A percentile compares a stretch with the other conserved stretches of the same genome.
Conservation (phyloP, 2,888 invertebrate genomes). For the Axea sp. region DNA sequence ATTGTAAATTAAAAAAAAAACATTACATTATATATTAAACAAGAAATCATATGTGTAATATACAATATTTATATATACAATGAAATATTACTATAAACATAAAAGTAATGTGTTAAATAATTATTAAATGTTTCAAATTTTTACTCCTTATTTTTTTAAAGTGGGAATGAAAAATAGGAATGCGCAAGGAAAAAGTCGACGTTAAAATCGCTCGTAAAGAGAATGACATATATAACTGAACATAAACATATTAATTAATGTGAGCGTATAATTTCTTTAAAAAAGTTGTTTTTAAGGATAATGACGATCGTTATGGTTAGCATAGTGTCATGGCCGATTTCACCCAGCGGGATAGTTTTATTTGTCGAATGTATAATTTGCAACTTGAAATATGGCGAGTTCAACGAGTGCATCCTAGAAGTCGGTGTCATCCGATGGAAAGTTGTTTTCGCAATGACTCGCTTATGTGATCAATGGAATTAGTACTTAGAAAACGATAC, state of each 20-base stretch:
- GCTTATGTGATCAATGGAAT: slow-evolving; percentile 10
- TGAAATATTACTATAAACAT: too few relatives aligned
- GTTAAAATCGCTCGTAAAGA: slow-evolving; percentile 23
- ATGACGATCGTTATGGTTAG: slow-evolving; percentile 40
- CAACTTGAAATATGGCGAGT: slow-evolving; percentile 24
- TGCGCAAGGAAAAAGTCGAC: slow-evolving; percentile 16
- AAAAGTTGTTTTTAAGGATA: slow-evolving; percentile 53
- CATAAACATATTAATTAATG: slow-evolving; percentile 49
- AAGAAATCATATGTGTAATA: too few relatives aligned
- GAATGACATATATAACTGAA: slow-evolving; percentile 15
- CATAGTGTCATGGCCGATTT: slow-evolving; percentile 58
- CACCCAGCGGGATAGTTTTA: slow-evolving; percentile 27
- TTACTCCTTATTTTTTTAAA: too few relatives aligned
- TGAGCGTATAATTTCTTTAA: slow-evolving; percentile 32
- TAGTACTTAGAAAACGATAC: neutral
- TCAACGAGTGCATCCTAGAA: slow-evolving; percentile 11
- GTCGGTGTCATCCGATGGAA: slow-evolving; percentile 33
- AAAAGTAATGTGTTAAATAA: too few relatives aligned
- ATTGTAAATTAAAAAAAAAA: too few relatives aligned
- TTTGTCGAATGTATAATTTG: slow-evolving; percentile 46
- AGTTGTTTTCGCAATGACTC: slow-evolving; percentile 33
- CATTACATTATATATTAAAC: too few relatives aligned
- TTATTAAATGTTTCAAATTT: too few relatives aligned
- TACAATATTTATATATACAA: too few relatives aligned
- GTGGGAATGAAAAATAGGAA: too few relatives aligned